These are phyloP conservation scores for Drosophila oshimai DNA, from an alignment of 1,140 invertebrate species.

Conservation along the genomic window DNA sequence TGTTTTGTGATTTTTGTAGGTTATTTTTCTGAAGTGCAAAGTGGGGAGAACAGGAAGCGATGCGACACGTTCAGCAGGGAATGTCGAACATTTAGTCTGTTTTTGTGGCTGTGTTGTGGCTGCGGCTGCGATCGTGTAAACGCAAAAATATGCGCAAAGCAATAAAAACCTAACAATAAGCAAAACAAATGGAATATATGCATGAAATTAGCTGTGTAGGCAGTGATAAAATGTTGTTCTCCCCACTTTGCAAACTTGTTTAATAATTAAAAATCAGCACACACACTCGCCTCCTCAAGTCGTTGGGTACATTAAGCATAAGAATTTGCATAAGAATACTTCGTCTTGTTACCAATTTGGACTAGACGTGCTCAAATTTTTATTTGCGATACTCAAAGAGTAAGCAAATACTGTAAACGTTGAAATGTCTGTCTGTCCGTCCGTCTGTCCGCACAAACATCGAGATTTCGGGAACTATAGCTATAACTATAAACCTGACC, in stretches of 20 bases:
- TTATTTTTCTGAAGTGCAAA: not conserved
- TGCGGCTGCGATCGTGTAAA: conserved; percentile 59
- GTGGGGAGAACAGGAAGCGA: not conserved
- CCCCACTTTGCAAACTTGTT: conserved; percentile 62
- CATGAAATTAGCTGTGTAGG: conserved; percentile 61
- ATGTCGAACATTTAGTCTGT: conserved; percentile 39
- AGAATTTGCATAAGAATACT: conserved; percentile 45
- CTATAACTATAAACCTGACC: too few species aligned
- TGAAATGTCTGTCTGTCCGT: too few species aligned
- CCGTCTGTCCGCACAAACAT: too few species aligned
- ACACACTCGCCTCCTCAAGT: conserved; percentile 1
- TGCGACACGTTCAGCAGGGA: not conserved
- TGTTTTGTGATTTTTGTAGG: too few species aligned
- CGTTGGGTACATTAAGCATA: not conserved
- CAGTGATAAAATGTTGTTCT: conserved; percentile 73
- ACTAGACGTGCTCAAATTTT: not conserved
- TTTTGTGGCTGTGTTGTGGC: conserved; percentile 8
- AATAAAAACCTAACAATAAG: conserved; percentile 70
- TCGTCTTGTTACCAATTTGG: not conserved
- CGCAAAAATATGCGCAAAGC: conserved; percentile 70
- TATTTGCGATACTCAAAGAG: too few species aligned
- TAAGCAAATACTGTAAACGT: too few species aligned
- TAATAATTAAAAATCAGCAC: conserved; percentile 69
- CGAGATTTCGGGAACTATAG: too few species aligned
- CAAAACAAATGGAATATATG: conserved; percentile 72